phyloP scores from a whole-genome alignment of 1,140 invertebrate genomes.

The Homarus americanus region DNA sequence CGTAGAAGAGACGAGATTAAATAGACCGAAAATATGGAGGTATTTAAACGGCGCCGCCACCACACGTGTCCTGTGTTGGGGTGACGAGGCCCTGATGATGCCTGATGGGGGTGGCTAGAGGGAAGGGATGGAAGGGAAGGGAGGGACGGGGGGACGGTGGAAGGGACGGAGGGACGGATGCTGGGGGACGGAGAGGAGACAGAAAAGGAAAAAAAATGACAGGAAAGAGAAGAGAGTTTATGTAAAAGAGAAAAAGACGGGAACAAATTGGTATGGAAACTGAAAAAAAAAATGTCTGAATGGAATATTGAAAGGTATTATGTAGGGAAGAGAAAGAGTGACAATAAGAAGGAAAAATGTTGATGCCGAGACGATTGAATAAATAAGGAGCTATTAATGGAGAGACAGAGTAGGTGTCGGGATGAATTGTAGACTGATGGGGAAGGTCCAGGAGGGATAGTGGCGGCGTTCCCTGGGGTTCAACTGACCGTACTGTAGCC shows the following conservation, averaged over 20 bases:
- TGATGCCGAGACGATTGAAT: neutral
- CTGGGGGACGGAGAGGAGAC: neutral
- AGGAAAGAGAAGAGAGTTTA: neutral
- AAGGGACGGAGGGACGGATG: too few relatives aligned
- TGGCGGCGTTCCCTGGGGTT: neutral
- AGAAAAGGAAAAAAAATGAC: too few relatives aligned
- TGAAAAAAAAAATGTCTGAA: too few relatives aligned
- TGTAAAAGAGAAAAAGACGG: neutral
- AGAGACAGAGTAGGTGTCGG: neutral
- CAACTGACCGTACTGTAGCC: neutral
- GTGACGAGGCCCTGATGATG: neutral
- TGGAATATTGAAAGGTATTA: too few relatives aligned
- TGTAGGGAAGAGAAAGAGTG: neutral
- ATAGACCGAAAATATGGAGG: neutral
- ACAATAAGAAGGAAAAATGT: neutral
- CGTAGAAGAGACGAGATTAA: neutral
- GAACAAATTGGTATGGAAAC: neutral
- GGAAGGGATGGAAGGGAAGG: neutral
- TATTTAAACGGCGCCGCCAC: neutral
- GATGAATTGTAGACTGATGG: neutral
- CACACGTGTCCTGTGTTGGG: neutral
- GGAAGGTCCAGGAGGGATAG: neutral
- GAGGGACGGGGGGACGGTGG: neutral
- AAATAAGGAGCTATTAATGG: too few relatives aligned
- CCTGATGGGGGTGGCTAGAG: too few relatives aligned